Base-by-base conservation (phyloP, 2,888 invertebrate species). In the Cephalotes varians region DNA sequence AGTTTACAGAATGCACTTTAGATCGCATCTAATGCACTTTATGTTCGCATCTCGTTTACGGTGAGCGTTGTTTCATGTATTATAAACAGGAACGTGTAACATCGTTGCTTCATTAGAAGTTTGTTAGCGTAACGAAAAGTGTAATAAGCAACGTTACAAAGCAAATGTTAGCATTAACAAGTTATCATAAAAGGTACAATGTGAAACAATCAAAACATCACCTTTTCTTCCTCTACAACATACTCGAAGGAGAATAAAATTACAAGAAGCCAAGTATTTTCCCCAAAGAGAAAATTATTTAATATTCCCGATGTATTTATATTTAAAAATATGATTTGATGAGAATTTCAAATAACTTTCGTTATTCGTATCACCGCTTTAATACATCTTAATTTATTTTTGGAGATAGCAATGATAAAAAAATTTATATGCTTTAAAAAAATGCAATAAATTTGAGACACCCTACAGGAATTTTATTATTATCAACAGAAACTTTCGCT, bases 61-160 rank as follows among this genome's bases (percentile, higher is more conserved):
- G 2, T 34, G 44, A 21, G 34, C 4, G 56, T 77, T 77, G 54
- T 77, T 77, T 77, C 69, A 31, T 44, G 21, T 69, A 69, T 77
- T 77, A 77, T 40, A 56, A 47, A 44, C 69, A 37, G 15, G 18
- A 7, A 37, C 9, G 15, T 10, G 54, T 69, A 58, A 56, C 56
- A n/a, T 77, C 56, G 56, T 69, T 69, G 12, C 44, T 77, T 69
- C 56, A 44, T 56, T 77, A 56, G 44, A 77, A 77, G 77, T 77
- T 77, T 44, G 56, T 77, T 74, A 65, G 37, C 51, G 51, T 34
- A 44, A 9, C 40, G 37, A 56, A 56, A 69, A n/a, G 28, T 37
- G 21, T 77, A 77, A 51, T 40, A 56, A 67, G 40, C 44, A 77
- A 69, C 56, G 21, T 77, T 56, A 77, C 21, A 67, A 56, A 44